Evolutionary conservation across 2,888 invertebrate species (phyloP).

Genomic region (Pteria penguin): DNA sequence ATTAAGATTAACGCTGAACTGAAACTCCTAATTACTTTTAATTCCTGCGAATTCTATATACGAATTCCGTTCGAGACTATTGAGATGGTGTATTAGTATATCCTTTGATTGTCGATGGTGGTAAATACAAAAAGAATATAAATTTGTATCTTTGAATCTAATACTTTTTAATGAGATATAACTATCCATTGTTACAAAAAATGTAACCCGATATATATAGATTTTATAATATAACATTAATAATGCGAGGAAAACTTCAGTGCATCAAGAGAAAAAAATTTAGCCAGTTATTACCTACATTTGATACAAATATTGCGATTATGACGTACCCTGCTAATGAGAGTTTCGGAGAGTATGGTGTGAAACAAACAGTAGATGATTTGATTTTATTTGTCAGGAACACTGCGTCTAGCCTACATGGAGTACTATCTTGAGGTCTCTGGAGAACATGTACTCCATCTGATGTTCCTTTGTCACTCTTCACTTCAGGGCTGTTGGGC

Average conservation of each 20-base stretch:
- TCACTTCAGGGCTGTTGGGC: slow-evolving; percentile 1
- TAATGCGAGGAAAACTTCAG: too few relatives aligned
- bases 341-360: neutral
- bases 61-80: too few relatives aligned
- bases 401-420: slow-evolving; percentile 1
- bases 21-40: too few relatives aligned
- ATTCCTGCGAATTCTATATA: too few relatives aligned
- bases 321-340: neutral
- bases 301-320: neutral
- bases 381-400: neutral
- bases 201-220: too few relatives aligned
- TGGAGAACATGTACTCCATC: neutral
- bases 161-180: neutral
- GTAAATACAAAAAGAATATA: neutral
- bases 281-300: too few relatives aligned
- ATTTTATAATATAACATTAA: too few relatives aligned
- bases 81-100: too few relatives aligned
- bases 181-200: neutral
- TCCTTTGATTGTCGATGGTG: neutral
- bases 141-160: neutral
- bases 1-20: too few relatives aligned
- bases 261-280: too few relatives aligned
- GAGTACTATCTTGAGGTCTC: neutral
- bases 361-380: neutral
- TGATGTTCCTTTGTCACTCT: neutral